Evolutionary conservation across 2,888 invertebrate species (phyloP).

Genomic region (Belgica antarctica): DNA sequence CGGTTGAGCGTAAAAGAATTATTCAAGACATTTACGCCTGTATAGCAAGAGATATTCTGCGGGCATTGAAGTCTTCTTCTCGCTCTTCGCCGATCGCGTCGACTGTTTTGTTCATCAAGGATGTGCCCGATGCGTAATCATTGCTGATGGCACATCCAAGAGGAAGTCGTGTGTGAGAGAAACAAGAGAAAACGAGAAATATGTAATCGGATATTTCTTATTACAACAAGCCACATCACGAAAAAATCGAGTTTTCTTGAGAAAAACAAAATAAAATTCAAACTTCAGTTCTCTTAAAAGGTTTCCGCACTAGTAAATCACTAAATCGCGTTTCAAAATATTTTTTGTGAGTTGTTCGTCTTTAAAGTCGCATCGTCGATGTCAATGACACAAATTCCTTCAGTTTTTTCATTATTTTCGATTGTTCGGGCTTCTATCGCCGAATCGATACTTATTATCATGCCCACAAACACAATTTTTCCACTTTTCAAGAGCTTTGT

Average conservation of each 20-base stretch:
- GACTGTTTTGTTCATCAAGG: no score
- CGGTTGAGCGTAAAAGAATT: background rate
- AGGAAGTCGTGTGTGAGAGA: no score
- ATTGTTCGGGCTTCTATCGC: background rate
- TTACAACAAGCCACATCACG: background rate
- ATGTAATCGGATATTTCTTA: constrained; percentile 40
- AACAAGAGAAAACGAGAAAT: constrained; percentile 6
- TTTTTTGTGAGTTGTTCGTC: no score
- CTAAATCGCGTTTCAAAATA: constrained; percentile 30
- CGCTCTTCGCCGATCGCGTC: background rate
- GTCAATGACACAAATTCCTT: constrained; percentile 15
- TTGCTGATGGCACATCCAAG: no score
- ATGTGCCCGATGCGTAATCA: background rate
- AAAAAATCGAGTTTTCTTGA: constrained; percentile 14
- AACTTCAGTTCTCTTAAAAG: constrained; percentile 22
- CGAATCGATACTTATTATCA: background rate
- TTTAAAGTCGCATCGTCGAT: no score
- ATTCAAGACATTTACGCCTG: background rate
- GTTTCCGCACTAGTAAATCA: constrained; percentile 39
- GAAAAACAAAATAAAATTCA: no score
- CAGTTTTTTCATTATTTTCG: no score
- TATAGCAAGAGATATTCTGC: constrained; percentile 22
- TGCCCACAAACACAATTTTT: background rate
- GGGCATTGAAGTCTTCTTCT: constrained; percentile 42
- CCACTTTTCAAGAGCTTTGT: no score